phyloP scores from a whole-genome alignment of 2,113 vertebrate species.

The Pampusana beccarii region DNA sequence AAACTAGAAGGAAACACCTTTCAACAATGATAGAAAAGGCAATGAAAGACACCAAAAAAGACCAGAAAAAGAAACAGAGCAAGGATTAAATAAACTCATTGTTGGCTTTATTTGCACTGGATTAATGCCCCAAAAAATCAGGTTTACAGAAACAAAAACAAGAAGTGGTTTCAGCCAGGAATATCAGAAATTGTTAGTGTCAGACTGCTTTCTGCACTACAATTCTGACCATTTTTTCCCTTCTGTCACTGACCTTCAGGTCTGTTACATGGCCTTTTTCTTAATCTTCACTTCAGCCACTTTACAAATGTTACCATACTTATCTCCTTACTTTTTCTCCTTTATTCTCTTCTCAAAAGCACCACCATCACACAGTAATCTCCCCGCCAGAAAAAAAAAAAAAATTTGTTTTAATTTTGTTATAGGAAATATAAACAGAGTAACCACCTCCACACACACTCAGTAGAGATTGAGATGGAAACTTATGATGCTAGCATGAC shows the following conservation, averaged over 20 bases:
- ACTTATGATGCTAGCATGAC: background rate
- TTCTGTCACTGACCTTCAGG: background rate
- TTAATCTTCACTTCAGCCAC: background rate
- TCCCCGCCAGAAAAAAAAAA: too few species aligned
- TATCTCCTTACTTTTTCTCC: background rate
- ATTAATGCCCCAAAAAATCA: background rate
- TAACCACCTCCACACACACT: background rate
- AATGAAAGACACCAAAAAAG: background rate
- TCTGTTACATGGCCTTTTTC: background rate
- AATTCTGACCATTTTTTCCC: background rate
- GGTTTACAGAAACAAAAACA: background rate
- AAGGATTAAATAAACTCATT: background rate
- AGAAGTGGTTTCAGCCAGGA: background rate
- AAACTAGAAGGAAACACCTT: background rate
- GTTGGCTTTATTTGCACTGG: background rate
- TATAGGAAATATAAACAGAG: background rate
- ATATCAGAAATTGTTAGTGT: background rate
- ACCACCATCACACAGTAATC: background rate
- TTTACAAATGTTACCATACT: background rate
- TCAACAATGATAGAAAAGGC: background rate
- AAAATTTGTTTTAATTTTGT: background rate
- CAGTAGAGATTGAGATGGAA: fast-evolving
- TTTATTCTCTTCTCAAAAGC: background rate
- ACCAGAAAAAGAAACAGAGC: background rate
- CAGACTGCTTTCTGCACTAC: background rate